Conservation (phyloP, 1,140 invertebrate genomes). For the Coelopa frigida region DNA sequence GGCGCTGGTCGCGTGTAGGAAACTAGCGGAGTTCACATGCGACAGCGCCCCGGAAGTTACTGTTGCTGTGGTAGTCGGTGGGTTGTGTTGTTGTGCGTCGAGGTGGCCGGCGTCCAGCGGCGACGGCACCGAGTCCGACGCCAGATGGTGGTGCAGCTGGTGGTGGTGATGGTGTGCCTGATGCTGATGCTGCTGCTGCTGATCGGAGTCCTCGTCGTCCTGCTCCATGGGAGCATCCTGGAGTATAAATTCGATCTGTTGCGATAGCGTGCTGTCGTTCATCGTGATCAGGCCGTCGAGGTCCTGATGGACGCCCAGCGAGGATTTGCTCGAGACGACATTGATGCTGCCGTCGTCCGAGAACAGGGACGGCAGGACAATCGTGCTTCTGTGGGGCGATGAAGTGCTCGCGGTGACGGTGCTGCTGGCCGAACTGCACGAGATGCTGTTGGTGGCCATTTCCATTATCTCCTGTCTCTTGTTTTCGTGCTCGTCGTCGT, state of each 20-base stretch:
- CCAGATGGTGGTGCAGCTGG: conserved; percentile 15
- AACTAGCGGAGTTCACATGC: conserved; percentile 4
- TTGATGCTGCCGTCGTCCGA: conserved; percentile 9
- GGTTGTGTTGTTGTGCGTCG: conserved; percentile 13
- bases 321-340: conserved; percentile 11
- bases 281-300: conserved; percentile 41
- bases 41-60: conserved; percentile 9
- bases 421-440: too few species aligned
- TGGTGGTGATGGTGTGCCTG: conserved; percentile 36
- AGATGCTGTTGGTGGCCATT: too few species aligned
- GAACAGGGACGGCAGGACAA: conserved; percentile 28
- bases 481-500: background rate
- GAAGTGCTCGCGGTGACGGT: conserved; percentile 7
- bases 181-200: conserved; percentile 18
- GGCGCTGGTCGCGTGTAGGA: conserved; percentile 13
- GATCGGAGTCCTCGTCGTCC: conserved; percentile 19
- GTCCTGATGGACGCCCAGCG: conserved; percentile 23
- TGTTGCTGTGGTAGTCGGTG: conserved; percentile 14
- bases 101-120: background rate
- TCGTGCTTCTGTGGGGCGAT: conserved; percentile 11
- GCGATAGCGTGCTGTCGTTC: conserved; percentile 42
- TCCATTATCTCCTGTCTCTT: conserved; percentile 12
- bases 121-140: background rate
- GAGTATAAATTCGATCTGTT: conserved; percentile 45
- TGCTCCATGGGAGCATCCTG: conserved; percentile 44